Evolutionary conservation across 2,888 invertebrate genomes (phyloP).

Genomic region (Tholera decimalis): DNA sequence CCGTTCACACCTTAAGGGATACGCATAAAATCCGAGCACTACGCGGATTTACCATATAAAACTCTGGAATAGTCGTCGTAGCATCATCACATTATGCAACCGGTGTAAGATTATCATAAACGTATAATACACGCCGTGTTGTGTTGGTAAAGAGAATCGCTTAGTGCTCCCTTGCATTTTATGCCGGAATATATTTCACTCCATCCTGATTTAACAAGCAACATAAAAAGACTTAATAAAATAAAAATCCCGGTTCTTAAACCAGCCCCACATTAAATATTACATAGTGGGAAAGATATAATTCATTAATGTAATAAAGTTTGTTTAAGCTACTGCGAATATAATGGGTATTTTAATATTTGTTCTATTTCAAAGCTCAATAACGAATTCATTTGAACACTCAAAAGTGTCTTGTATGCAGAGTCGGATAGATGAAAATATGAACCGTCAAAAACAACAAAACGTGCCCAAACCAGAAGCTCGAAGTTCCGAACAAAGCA

Average conservation of each 20-base stretch:
- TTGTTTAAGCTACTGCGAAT: constrained; percentile 35
- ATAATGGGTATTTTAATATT: constrained; percentile 13
- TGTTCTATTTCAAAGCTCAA: constrained; percentile 18
- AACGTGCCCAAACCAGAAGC: constrained; percentile 80
- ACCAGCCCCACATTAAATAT: constrained; percentile 33
- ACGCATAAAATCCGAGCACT: constrained; percentile 78
- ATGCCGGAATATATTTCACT: constrained; percentile 58
- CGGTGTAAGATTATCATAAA: constrained; percentile 87
- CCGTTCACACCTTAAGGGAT: constrained; percentile 62
- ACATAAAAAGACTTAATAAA: constrained; percentile 11
- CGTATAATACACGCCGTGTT: constrained; percentile 74
- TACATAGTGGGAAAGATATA: constrained; percentile 21
- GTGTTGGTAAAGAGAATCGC: constrained; percentile 68
- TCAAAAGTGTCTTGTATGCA: constrained; percentile 41
- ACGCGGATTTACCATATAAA: constrained; percentile 81
- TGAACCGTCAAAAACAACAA: constrained; percentile 83
- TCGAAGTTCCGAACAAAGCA: constrained; percentile 85
- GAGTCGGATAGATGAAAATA: constrained; percentile 67
- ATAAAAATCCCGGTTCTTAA: constrained; percentile 13
- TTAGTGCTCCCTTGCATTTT: constrained; percentile 64
- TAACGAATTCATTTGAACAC: constrained; percentile 33
- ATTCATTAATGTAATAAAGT: constrained; percentile 36
- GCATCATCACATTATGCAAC: constrained; percentile 88
- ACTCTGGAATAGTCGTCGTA: constrained; percentile 78
- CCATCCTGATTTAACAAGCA: constrained; percentile 28